A percentile compares a stretch with the other conserved stretches of the same genome.
Conservation (phyloP, 2,888 invertebrate genomes). For the Lomographa bimaculata region DNA sequence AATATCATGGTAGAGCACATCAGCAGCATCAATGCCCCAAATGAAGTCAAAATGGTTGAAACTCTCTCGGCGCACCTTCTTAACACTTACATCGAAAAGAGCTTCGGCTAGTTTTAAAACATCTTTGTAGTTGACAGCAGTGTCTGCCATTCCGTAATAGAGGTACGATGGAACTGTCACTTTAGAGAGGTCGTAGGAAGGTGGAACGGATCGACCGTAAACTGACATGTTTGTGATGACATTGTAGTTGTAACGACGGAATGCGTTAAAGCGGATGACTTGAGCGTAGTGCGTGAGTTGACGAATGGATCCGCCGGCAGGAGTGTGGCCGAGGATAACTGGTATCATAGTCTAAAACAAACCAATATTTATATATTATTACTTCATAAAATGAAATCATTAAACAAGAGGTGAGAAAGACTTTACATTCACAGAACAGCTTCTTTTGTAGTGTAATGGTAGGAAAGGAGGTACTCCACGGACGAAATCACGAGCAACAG, state of each 20-base stretch:
- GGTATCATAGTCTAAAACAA: slow-evolving; percentile 58
- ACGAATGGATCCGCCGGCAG: slow-evolving; percentile 54
- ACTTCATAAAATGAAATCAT: no score
- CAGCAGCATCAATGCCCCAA: slow-evolving; percentile 46
- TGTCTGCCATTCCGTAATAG: slow-evolving; percentile 46
- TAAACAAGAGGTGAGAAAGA: no score
- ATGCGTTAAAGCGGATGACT: slow-evolving; percentile 41
- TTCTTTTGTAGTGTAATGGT: no score
- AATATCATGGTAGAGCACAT: slow-evolving; percentile 39
- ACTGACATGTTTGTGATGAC: slow-evolving; percentile 38
- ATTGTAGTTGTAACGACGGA: slow-evolving; percentile 50
- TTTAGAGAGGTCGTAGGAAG: slow-evolving; percentile 44
- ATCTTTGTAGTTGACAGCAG: slow-evolving; percentile 42
- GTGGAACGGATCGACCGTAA: slow-evolving; percentile 48
- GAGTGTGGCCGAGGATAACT: slow-evolving; percentile 49
- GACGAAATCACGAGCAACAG: no score
- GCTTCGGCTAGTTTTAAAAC: slow-evolving; percentile 33
- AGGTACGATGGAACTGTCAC: slow-evolving; percentile 46
- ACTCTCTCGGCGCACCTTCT: slow-evolving; percentile 29
- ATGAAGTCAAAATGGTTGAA: slow-evolving; percentile 56
- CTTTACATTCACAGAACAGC: no score
- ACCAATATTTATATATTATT: no score
- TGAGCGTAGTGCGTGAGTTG: slow-evolving; percentile 59
- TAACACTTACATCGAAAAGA: slow-evolving; percentile 39
- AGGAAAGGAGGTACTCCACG: no score